Evolutionary conservation across 2,888 invertebrate genomes (phyloP).

Genomic region (Branchinecta sandiegonensis): DNA sequence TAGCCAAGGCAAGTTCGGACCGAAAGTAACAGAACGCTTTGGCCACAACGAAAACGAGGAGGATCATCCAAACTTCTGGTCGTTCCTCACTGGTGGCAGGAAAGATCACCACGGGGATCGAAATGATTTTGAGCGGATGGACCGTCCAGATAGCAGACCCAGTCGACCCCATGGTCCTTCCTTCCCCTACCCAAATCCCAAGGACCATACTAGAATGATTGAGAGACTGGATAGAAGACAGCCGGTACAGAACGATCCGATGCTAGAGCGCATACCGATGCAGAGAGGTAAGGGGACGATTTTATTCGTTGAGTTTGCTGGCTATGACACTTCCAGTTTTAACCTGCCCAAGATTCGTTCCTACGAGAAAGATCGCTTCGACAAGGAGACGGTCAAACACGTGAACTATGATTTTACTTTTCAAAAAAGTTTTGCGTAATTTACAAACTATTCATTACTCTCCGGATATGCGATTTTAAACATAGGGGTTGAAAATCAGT

Average conservation of each 20-base stretch:
- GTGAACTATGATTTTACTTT: no score
- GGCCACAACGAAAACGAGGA: background rate
- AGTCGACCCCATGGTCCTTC: background rate
- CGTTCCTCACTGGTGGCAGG: background rate
- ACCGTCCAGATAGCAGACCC: background rate
- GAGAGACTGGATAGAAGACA: conserved; percentile 5
- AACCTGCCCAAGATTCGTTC: no score
- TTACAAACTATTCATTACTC: no score
- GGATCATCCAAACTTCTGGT: background rate
- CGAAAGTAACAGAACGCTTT: background rate
- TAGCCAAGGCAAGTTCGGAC: conserved; percentile 12
- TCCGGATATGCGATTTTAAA: no score
- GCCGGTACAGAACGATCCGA: background rate
- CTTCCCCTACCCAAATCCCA: background rate
- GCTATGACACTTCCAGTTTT: no score
- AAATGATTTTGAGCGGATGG: background rate
- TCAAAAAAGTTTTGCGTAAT: no score
- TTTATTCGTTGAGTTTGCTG: no score
- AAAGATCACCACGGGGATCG: background rate
- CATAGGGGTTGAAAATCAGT: no score
- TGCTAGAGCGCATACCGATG: background rate
- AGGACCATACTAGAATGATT: background rate
- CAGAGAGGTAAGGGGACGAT: background rate
- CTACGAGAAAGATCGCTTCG: no score
- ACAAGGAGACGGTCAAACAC: no score